Base-by-base conservation (phyloP, 2,888 invertebrate species). In the Chloroclysta siterata region DNA sequence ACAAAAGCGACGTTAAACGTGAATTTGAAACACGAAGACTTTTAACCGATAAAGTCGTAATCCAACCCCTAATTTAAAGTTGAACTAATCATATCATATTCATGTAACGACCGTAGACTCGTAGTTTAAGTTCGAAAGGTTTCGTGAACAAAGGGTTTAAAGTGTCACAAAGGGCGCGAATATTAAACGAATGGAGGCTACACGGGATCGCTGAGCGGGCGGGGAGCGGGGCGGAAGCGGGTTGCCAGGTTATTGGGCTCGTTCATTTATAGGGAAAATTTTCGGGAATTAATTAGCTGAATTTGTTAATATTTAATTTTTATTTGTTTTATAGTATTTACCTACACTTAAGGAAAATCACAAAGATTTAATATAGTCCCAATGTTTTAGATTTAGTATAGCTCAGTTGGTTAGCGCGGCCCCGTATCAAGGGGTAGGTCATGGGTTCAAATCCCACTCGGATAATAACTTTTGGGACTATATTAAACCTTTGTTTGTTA, bases 151-250 rank as follows among this genome's bases (percentile, higher is more conserved):
- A 90, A 85, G 86, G 39, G 89, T 88, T 88, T 90, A 83, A 81
- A 90, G 90, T 92, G 88, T 90, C 89, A 90, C 90, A 90, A 88
- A 90, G 90, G 90, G 90, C 87, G 90, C 89, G 89, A 90, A 90
- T 85, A 84, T 84, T 87, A 87, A 90, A 84, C 89, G 88, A 88
- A 83, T 83, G 84, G 85, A 88, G 87, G 85, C 83, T 87, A 82
- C 77, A 59, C 47, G 60, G 74, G 73, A 72, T 50, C 11, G 79
- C 76, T 72, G 77, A 78, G 78, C 77, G 81, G 76, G 76, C 72
- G 71, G 72, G 67, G 67, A 44, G 56, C 57, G 60, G 66, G 70
- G 68, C 72, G 66, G 79, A 72, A 66, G 68, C 4, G 57, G 72
- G 78, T 76, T 80, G 69, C 80, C 78, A 78, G 74, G 58, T 28